Evolutionary conservation across 2,888 invertebrate species (phyloP).

Genomic region (Luperina testacea): DNA sequence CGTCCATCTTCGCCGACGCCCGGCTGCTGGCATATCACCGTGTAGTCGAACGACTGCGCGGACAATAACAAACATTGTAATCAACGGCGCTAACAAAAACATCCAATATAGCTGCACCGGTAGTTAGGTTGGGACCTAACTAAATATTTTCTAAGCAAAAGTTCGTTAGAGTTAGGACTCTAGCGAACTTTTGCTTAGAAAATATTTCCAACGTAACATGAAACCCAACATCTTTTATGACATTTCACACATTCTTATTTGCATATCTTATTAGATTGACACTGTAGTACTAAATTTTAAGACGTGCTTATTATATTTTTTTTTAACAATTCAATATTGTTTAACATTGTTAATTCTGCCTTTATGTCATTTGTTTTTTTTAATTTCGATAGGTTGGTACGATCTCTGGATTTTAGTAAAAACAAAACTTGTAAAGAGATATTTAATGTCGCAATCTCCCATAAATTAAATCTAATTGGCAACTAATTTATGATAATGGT

Average conservation of each 20-base stretch:
- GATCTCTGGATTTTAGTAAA: constrained; percentile 60
- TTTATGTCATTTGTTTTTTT: constrained; percentile 45
- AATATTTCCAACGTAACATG: constrained; percentile 10
- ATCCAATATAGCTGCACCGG: background rate
- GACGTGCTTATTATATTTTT: constrained; percentile 11
- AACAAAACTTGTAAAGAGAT: constrained; percentile 68
- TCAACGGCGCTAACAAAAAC: background rate
- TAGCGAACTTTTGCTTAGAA: background rate
- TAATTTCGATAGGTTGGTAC: constrained; percentile 55
- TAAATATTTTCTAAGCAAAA: too few relatives aligned
- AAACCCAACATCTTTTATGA: constrained; percentile 25
- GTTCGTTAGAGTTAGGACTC: too few relatives aligned
- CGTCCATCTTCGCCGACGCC: constrained; percentile 90
- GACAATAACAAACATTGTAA: constrained; percentile 33
- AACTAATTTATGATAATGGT: constrained; percentile 85
- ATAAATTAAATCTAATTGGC: constrained; percentile 83
- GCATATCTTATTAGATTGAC: constrained; percentile 55
- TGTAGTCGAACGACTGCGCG: constrained; percentile 96
- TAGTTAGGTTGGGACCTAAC: background rate
- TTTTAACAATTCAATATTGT: constrained; percentile 9
- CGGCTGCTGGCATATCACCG: constrained; percentile 95
- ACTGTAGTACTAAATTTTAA: constrained; percentile 10
- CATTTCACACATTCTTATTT: constrained; percentile 45
- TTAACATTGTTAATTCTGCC: constrained; percentile 27
- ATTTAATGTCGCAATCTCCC: constrained; percentile 77